Conservation (phyloP, 2,113 vertebrate species). For the Narcine bancroftii region DNA sequence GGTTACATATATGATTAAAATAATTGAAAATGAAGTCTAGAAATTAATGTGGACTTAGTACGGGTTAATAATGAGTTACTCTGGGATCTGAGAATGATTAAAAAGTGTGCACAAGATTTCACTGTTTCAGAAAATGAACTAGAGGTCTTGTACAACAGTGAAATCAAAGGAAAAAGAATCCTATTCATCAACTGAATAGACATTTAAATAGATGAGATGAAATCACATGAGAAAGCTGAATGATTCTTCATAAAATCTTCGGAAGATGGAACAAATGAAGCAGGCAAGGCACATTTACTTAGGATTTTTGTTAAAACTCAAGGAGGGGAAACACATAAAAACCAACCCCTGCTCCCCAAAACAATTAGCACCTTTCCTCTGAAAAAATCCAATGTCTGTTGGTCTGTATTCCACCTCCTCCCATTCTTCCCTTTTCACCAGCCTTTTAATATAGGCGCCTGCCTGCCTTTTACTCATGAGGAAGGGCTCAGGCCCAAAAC, state of each 20-base stretch:
- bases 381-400: too few relatives aligned
- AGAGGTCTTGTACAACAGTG: background rate
- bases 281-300: background rate
- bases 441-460: too few relatives aligned
- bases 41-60: background rate
- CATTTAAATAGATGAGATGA: background rate
- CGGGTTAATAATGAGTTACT: background rate
- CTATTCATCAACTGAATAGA: background rate
- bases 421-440: too few relatives aligned
- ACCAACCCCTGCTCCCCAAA: too few relatives aligned
- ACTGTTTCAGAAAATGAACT: background rate
- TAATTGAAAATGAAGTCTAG: background rate
- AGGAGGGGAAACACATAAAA: background rate
- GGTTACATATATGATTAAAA: background rate
- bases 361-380: too few relatives aligned
- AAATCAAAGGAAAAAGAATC: background rate
- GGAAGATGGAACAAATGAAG: background rate
- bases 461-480: too few relatives aligned
- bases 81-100: background rate
- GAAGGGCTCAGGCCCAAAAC: too few relatives aligned
- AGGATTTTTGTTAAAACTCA: background rate
- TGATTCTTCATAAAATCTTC: background rate
- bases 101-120: background rate
- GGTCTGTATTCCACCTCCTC: too few relatives aligned
- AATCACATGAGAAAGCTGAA: background rate